Conservation (phyloP, 2,888 invertebrate genomes). For the Escarpia spicata region DNA sequence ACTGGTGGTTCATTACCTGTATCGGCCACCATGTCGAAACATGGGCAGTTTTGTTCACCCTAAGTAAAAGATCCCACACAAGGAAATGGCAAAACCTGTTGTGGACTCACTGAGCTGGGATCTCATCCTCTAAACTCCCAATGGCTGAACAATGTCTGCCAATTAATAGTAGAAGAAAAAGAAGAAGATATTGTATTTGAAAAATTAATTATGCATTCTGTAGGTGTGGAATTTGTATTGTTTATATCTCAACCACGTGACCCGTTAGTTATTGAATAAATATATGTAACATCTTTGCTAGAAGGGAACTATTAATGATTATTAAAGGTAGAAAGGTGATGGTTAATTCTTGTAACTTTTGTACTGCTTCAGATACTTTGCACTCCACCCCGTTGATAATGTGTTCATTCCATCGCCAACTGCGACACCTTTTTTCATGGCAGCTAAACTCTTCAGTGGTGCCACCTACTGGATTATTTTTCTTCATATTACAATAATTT, state of each 20-base stretch:
- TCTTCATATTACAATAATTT: background rate
- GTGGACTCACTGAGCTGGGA: too few relatives aligned
- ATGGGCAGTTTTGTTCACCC: too few relatives aligned
- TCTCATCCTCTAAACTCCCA: too few relatives aligned
- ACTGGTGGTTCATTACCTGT: too few relatives aligned
- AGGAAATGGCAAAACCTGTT: too few relatives aligned
- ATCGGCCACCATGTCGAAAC: too few relatives aligned
- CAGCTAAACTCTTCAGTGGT: background rate
- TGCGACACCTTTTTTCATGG: background rate
- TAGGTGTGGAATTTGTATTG: background rate
- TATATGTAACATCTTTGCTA: background rate
- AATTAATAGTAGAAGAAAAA: background rate
- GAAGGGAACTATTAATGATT: background rate
- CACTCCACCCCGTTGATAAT: background rate
- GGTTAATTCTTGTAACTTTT: background rate
- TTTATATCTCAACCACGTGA: background rate
- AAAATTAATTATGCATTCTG: background rate
- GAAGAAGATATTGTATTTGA: background rate
- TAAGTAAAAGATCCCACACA: too few relatives aligned
- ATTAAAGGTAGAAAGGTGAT: background rate
- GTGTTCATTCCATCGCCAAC: background rate
- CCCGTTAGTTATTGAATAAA: background rate
- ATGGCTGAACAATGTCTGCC: too few relatives aligned
- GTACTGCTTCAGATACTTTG: too few relatives aligned
- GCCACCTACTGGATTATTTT: background rate